These are phyloP conservation scores for Cydia strobilella DNA, from an alignment of 1,140 invertebrate genomes.

Conservation along the genomic window DNA sequence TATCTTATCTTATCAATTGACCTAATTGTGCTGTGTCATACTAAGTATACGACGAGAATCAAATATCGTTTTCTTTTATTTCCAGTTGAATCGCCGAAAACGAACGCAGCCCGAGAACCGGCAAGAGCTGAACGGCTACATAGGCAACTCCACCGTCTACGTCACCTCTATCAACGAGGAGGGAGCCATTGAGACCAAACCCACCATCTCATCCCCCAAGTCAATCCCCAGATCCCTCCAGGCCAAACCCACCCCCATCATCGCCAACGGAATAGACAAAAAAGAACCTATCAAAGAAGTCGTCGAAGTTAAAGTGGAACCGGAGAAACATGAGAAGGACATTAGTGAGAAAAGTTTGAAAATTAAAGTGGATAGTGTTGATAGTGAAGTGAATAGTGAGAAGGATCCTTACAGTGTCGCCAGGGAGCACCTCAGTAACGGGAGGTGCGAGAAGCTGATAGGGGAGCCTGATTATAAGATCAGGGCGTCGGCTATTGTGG, in stretches of 20 bases:
- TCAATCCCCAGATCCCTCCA: constrained; percentile 64
- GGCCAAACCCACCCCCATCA: constrained; percentile 67
- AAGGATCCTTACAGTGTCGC: constrained; percentile 64
- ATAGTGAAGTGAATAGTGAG: constrained; percentile 68
- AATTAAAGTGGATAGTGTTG: constrained; percentile 53
- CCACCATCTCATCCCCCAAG: constrained; percentile 77
- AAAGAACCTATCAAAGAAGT: constrained; percentile 46
- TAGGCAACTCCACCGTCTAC: constrained; percentile 88
- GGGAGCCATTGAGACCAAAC: constrained; percentile 81
- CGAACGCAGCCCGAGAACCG: constrained; percentile 75
- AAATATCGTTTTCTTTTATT: constrained; percentile 39
- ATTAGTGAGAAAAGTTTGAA: constrained; percentile 67
- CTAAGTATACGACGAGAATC: no score
- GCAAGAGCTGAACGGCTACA: constrained; percentile 87
- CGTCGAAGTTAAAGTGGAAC: constrained; percentile 53
- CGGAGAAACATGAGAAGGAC: constrained; percentile 70
- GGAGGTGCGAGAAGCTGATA: constrained; percentile 86
- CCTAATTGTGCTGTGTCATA: no score
- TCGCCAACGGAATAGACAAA: constrained; percentile 64
- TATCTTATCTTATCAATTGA: no score
- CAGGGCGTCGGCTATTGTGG: constrained; percentile 80
- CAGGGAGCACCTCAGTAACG: constrained; percentile 81
- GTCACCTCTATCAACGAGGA: constrained; percentile 87
- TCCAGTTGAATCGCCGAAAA: constrained; percentile 84
- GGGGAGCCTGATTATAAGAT: constrained; percentile 82